Percentiles rank a stretch among this genome's conserved stretches.
phyloP scores from a whole-genome alignment of 2,888 invertebrate species.

The Escarpia spicata region DNA sequence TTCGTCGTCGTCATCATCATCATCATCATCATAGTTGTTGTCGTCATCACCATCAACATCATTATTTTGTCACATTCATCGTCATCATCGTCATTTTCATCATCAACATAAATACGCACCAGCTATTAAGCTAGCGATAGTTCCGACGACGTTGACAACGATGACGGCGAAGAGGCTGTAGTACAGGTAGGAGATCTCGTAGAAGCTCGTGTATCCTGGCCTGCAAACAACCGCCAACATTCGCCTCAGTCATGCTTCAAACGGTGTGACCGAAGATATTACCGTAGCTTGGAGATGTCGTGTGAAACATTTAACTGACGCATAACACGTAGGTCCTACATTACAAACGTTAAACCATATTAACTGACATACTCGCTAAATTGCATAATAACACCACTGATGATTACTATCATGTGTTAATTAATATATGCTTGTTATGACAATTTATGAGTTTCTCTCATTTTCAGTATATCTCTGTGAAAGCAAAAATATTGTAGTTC shows the following conservation, averaged over 20 bases:
- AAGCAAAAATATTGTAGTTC: neutral
- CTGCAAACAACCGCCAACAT: conserved; percentile 28
- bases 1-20: too few species aligned
- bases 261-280: neutral
- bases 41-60: too few species aligned
- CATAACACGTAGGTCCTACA: neutral
- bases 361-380: neutral
- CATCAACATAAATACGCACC: conserved; percentile 31
- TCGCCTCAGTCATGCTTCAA: too few species aligned
- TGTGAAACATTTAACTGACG: neutral
- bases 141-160: conserved; percentile 34
- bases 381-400: neutral
- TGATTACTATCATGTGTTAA: neutral
- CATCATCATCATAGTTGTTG: too few species aligned
- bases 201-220: conserved; percentile 35
- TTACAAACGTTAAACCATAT: too few species aligned
- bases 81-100: too few species aligned
- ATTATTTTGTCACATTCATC: too few species aligned
- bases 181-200: conserved; percentile 45
- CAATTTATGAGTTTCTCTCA: neutral
- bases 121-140: conserved; percentile 41
- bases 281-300: neutral
- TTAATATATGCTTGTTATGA: neutral
- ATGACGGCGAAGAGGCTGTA: conserved; percentile 40
- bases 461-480: neutral